Evolutionary conservation across 2,888 invertebrate species (phyloP).

Genomic region (Clistopyga incitator): DNA sequence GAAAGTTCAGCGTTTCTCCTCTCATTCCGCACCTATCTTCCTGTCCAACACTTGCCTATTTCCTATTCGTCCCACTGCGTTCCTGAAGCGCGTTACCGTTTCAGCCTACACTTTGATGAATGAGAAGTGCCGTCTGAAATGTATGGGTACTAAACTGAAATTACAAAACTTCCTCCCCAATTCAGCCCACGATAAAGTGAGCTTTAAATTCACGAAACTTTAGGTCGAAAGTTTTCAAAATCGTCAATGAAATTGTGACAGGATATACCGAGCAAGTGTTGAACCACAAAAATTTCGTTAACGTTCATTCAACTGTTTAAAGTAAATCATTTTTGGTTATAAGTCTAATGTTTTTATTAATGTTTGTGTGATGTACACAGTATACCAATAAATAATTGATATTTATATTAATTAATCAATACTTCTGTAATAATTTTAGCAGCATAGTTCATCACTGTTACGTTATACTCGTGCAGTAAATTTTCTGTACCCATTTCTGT

Average conservation of each 20-base stretch:
- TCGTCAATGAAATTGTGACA: neutral
- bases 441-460: no score
- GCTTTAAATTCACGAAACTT: neutral
- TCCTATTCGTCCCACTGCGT: neutral
- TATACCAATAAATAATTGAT: no score
- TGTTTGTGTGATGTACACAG: no score
- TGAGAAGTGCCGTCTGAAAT: slow-evolving; percentile 1
- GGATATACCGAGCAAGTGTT: neutral
- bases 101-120: neutral
- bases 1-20: slow-evolving; percentile 11
- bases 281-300: no score
- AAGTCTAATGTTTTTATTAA: no score
- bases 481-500: no score
- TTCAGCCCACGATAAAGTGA: no score
- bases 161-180: neutral
- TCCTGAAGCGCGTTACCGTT: neutral
- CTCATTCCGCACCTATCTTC: neutral
- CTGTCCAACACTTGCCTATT: neutral
- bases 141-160: neutral
- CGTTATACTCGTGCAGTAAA: no score
- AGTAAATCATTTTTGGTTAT: no score
- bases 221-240: neutral
- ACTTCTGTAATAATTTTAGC: no score
- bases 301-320: no score
- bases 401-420: no score